Conservation (phyloP, 1,140 invertebrate species). For the Lepidostoma basale region DNA sequence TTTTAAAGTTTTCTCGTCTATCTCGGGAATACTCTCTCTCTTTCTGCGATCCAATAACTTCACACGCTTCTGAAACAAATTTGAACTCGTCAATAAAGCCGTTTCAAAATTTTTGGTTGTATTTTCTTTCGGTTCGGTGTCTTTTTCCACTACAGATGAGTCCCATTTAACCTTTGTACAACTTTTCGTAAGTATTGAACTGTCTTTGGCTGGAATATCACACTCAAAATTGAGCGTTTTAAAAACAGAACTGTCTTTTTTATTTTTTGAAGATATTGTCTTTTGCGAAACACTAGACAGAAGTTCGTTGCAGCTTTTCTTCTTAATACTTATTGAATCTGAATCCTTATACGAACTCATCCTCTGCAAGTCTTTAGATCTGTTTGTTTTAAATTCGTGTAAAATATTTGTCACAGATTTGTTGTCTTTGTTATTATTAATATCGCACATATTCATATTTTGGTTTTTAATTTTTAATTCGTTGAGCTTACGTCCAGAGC, state of each 20-base stretch:
- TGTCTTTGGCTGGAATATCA: too few relatives aligned
- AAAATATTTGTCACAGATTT: conserved; percentile 9
- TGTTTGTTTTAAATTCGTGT: conserved; percentile 11
- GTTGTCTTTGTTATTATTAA: conserved; percentile 8
- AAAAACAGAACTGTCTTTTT: too few relatives aligned
- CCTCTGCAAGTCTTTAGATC: conserved; percentile 1
- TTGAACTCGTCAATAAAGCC: neutral
- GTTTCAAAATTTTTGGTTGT: too few relatives aligned
- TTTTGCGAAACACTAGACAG: neutral
- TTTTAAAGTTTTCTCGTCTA: conserved; percentile 14
- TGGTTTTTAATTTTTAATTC: conserved; percentile 32
- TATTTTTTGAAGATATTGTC: neutral
- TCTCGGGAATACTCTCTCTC: conserved; percentile 31
- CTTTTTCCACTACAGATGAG: too few relatives aligned
- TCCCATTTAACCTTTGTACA: too few relatives aligned
- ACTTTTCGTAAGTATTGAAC: too few relatives aligned
- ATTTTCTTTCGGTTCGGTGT: too few relatives aligned
- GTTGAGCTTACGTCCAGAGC: conserved; percentile 18
- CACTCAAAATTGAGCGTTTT: too few relatives aligned
- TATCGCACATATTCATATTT: conserved; percentile 11
- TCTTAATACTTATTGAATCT: conserved; percentile 11
- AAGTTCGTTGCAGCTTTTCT: neutral
- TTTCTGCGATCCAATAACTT: conserved; percentile 39
- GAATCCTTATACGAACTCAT: neutral
- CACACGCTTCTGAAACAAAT: conserved; percentile 31